Evolutionary conservation across 2,113 vertebrate genomes (phyloP), one percentile per base, ranked within the genome.

Genomic region (Gavialis gangeticus): DNA sequence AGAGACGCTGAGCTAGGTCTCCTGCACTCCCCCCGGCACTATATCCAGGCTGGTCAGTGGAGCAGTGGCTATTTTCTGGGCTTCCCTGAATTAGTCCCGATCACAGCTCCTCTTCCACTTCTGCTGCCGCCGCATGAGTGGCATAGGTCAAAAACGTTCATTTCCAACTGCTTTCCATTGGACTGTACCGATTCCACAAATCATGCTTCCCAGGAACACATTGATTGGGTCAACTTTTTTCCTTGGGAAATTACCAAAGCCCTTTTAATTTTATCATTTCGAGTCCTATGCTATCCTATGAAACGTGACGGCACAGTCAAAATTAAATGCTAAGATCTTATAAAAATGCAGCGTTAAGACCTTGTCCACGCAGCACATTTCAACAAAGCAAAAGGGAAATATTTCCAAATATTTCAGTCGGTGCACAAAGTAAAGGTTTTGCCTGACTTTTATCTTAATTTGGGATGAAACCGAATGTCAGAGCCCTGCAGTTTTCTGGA

Each of bases 151-250:
- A 54, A 21, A n/a, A 14, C 76, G 75, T 94, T 78, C 73, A 34
- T 5, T 12, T 37, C 62, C 6, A 10, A 10, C 6, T 14, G 2
- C 77, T 95, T 96, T 94, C 84, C 85, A 12, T 10, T 19, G n/a
- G 71, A 71, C 59, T 82, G 64, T 0, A 0, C 12, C 28, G 3
- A 1, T 80, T 91, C 0, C 4, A 78, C 6, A 62, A 80, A 71
- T 73, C 16, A 83, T 6, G 0, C 60, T 91, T 83, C 22, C 14
- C 19, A 30, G 19, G 3, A 15, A 63, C 9, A 1, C 84, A 22
- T 2, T n/a, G 76, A 91, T 69, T 14, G 22, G n/a, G 3, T 1
- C 28, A 30, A 67, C 17, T 17, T 46, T 5, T 10, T 37, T 18
- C 67, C 11, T 12, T 1, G 7, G 64, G 34, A 90, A 37, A 60